Conservation (phyloP, 2,797 vertebrate genomes). For the Lates japonicus region DNA sequence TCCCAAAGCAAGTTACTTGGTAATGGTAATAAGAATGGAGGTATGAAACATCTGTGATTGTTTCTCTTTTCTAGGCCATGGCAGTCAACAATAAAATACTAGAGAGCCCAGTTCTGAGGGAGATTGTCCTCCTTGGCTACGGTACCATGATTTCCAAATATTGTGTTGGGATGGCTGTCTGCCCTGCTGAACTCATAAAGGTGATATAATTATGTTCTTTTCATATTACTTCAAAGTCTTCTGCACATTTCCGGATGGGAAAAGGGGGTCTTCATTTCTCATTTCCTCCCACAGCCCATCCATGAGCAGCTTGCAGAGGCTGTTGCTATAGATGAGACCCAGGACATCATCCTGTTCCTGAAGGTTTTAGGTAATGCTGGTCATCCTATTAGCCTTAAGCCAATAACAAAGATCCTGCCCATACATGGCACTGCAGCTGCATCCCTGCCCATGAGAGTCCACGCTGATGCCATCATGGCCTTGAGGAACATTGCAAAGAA, state of each 20-base stretch:
- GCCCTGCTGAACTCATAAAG: conserved; percentile 84
- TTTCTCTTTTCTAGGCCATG: conserved; percentile 59
- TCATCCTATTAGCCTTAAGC: conserved; percentile 71
- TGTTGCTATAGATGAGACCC: conserved; percentile 58
- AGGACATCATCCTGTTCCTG: conserved; percentile 79
- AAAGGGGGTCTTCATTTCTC: neutral
- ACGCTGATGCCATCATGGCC: conserved; percentile 82
- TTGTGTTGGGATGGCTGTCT: conserved; percentile 77
- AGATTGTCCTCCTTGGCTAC: conserved; percentile 85
- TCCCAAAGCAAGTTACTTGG: neutral
- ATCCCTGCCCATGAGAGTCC: conserved; percentile 77
- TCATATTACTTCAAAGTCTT: conserved; percentile 25
- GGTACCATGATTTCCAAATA: conserved; percentile 88
- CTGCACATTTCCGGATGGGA: conserved; percentile 11
- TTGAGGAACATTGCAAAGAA: conserved; percentile 85
- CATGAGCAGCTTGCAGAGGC: conserved; percentile 75
- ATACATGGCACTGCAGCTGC: conserved; percentile 77
- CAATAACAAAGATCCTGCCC: conserved; percentile 74
- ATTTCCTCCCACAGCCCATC: conserved; percentile 78
- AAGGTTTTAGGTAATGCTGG: conserved; percentile 87
- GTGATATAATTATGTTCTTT: conserved; percentile 71
- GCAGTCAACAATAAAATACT: conserved; percentile 56
- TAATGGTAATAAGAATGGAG: neutral
- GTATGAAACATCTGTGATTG: neutral
- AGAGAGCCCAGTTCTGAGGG: conserved; percentile 74